Evolutionary conservation across 2,888 invertebrate genomes (phyloP), one percentile per base, ranked within the genome.

Genomic region (Chaitophorus viminalis): DNA sequence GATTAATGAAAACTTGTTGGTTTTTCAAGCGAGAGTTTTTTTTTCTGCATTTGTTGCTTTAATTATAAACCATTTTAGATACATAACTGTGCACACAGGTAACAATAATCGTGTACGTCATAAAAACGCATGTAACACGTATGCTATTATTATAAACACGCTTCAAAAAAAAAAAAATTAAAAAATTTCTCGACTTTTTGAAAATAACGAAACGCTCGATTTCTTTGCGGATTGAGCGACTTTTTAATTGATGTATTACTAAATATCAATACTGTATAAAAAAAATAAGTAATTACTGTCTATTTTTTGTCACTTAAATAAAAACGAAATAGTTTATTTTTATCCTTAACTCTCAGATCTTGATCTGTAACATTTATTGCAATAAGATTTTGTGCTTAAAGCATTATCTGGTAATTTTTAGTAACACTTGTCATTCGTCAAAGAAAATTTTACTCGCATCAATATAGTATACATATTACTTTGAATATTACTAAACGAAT

Each of bases 1-100:
- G 86, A 86, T 86, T 86, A 86, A 79, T 86, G 85, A 86, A 86
- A 86, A 86, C 86, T 86, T 86, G 86, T 86, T 72, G 86, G 86
- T 86, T 86, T 86, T 86, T 79, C 25, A 46, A 68, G 33, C 65
- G 65, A 84, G 76, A 84, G 84, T 84, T 84, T 83, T 60, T 81
- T 81, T 11, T 25, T 65, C 46, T 46, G 46, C 84, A 84, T 84
- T 76, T 84, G 84, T 84, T 84, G 76, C 84, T 84, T 83, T 83
- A 83, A 83, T 83, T 83, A 83, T 65, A 83, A 31, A 60, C 82
- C 74, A 54, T 82, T 82, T 36, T 33, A 72, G 33, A 74, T 82
- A 74, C 54, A 36, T 82, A 21, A 4, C 33, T 46, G 18, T 31
- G 18, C 18, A 54, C 18, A 54, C 82, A 39, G 36, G 82, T 8